Percentiles rank a stretch among this genome's conserved stretches.
Evolutionary conservation across 2,888 invertebrate species (phyloP).

Genomic region (Diplolepis rosae): DNA sequence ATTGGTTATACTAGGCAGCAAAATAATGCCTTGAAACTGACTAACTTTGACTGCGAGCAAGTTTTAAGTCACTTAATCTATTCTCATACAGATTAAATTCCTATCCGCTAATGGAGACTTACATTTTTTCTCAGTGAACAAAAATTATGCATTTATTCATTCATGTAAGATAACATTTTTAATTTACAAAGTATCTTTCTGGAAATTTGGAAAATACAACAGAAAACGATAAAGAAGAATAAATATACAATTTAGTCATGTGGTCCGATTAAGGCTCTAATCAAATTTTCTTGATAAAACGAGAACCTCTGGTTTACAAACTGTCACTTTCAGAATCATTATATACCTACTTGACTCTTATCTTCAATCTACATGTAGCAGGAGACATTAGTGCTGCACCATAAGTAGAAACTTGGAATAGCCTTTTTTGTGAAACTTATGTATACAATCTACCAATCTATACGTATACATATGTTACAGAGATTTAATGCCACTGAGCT

Average conservation of each 20-base stretch:
- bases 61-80: not conserved
- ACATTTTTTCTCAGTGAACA: not conserved
- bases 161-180: too few relatives aligned
- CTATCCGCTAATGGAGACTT: not conserved
- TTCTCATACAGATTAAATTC: not conserved
- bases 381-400: not conserved
- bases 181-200: too few relatives aligned
- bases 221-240: too few relatives aligned
- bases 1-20: not conserved
- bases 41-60: not conserved
- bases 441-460: conserved; percentile 12
- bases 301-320: conserved; percentile 14
- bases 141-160: not conserved
- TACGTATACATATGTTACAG: not conserved
- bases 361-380: conserved; percentile 8
- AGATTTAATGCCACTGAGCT: not conserved
- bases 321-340: conserved; percentile 17
- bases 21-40: not conserved
- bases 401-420: conserved; percentile 19
- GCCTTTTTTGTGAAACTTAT: conserved; percentile 10
- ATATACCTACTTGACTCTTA: conserved; percentile 8
- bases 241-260: too few relatives aligned
- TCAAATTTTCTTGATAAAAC: not conserved
- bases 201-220: too few relatives aligned
- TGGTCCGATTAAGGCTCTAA: too few relatives aligned